A percentile compares a stretch with the other conserved stretches of the same genome.
Conservation (phyloP, 2,888 invertebrate species). For the Apotomis capreana region DNA sequence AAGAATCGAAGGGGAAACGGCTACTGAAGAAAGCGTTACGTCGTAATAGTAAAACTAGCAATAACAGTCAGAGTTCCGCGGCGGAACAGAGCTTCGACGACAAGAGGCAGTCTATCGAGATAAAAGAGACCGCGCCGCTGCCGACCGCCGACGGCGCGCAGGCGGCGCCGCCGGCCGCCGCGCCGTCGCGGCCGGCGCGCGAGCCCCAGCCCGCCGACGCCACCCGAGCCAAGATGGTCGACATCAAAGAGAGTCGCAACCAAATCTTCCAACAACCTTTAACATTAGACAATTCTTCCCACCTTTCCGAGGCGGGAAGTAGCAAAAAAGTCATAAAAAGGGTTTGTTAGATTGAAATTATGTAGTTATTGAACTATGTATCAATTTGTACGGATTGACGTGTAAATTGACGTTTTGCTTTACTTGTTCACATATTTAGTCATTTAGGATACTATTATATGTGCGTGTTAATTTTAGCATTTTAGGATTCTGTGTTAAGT, state of each 20-base stretch:
- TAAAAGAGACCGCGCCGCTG: constrained; percentile 63
- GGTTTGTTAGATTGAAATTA: constrained; percentile 57
- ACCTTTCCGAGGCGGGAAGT: constrained; percentile 50
- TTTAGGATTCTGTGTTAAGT: too few relatives aligned
- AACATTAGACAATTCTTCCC: constrained; percentile 49
- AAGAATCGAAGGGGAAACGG: constrained; percentile 78
- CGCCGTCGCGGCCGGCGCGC: constrained; percentile 37
- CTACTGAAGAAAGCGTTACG: constrained; percentile 74
- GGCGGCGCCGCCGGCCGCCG: constrained; percentile 50
- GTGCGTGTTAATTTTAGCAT: too few relatives aligned
- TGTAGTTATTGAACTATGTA: background rate
- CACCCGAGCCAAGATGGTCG: constrained; percentile 57
- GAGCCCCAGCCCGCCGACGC: constrained; percentile 48
- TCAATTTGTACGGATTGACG: too few relatives aligned
- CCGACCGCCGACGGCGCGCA: constrained; percentile 64
- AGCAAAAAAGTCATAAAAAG: constrained; percentile 69
- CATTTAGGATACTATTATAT: too few relatives aligned
- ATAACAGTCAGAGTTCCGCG: constrained; percentile 61
- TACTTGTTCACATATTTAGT: too few relatives aligned
- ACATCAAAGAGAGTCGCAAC: constrained; percentile 64
- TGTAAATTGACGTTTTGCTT: too few relatives aligned
- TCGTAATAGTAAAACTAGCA: constrained; percentile 70
- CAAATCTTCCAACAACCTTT: constrained; percentile 53
- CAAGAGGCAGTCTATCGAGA: constrained; percentile 59
- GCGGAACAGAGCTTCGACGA: constrained; percentile 66